Conservation (phyloP, 2,888 invertebrate species). For the Suillia variegata region DNA sequence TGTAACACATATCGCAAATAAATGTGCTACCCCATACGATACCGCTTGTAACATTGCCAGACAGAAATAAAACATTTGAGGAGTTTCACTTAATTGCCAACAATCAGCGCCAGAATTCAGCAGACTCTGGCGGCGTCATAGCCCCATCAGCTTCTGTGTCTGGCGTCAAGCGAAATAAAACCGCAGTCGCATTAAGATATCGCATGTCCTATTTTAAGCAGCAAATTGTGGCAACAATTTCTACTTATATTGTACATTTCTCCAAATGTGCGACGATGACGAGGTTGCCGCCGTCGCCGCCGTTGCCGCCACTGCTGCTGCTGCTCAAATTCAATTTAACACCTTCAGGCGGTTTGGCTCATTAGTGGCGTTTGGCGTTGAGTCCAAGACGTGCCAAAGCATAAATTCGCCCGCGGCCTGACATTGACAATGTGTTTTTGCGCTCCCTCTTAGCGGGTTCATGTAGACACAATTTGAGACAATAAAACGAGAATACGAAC, state of each 20-base stretch:
- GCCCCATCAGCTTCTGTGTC: too few relatives aligned
- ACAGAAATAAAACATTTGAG: constrained; percentile 12
- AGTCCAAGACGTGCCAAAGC: constrained; percentile 42
- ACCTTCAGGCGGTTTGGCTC: constrained; percentile 54
- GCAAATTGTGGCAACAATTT: too few relatives aligned
- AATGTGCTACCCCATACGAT: too few relatives aligned
- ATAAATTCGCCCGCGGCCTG: constrained; percentile 41
- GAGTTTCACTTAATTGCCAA: constrained; percentile 22
- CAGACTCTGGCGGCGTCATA: neutral
- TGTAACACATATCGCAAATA: too few relatives aligned
- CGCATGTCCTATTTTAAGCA: neutral
- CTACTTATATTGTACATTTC: too few relatives aligned
- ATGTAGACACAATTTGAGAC: too few relatives aligned
- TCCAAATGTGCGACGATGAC: too few relatives aligned
- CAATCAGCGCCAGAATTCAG: constrained; percentile 16
- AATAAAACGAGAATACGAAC: constrained; percentile 21
- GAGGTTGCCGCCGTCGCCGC: neutral
- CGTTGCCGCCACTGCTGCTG: constrained; percentile 9
- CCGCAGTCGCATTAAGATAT: neutral
- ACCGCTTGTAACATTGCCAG: constrained; percentile 11
- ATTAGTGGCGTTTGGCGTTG: constrained; percentile 42
- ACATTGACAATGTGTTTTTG: constrained; percentile 46
- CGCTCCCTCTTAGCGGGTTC: too few relatives aligned
- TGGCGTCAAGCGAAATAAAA: neutral
- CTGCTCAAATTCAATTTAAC: constrained; percentile 29